phyloP scores from a whole-genome alignment of 2,888 invertebrate genomes.

The Mamestra brassicae region DNA sequence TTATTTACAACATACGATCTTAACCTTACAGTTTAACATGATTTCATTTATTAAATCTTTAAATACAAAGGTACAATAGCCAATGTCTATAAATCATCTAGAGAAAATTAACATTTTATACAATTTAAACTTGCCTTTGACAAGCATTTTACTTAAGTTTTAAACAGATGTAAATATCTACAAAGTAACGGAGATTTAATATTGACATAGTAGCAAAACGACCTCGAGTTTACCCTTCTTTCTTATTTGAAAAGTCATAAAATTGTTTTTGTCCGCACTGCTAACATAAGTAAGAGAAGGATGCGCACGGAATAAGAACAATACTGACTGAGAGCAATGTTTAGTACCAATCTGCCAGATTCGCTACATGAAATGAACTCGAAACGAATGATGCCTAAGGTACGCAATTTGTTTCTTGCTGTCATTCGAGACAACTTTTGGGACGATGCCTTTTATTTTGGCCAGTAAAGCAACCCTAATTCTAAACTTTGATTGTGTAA shows the following conservation, averaged over 20 bases:
- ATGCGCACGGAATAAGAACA: constrained; percentile 64
- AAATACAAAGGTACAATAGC: constrained; percentile 68
- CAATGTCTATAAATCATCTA: constrained; percentile 71
- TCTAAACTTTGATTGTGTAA: constrained; percentile 74
- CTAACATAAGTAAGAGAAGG: constrained; percentile 63
- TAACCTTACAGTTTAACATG: constrained; percentile 60
- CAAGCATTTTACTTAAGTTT: constrained; percentile 67
- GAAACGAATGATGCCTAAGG: constrained; percentile 61
- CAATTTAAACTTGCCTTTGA: constrained; percentile 74
- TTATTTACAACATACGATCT: constrained; percentile 72
- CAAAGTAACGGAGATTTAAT: constrained; percentile 64
- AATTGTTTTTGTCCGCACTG: constrained; percentile 67
- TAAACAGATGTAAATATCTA: constrained; percentile 67
- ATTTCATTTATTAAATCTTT: constrained; percentile 62
- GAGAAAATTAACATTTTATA: constrained; percentile 71
- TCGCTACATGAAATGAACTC: constrained; percentile 69
- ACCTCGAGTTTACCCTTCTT: constrained; percentile 62
- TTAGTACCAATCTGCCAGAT: constrained; percentile 71
- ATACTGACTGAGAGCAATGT: constrained; percentile 64
- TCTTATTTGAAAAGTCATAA: constrained; percentile 68
- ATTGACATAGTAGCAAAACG: constrained; percentile 58
- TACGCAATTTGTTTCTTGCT: constrained; percentile 66
- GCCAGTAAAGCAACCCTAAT: constrained; percentile 72
- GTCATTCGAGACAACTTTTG: constrained; percentile 66
- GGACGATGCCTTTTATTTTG: constrained; percentile 66